Evolutionary conservation across 2,888 invertebrate genomes (phyloP).

Genomic region (Hoplodrina blanda): DNA sequence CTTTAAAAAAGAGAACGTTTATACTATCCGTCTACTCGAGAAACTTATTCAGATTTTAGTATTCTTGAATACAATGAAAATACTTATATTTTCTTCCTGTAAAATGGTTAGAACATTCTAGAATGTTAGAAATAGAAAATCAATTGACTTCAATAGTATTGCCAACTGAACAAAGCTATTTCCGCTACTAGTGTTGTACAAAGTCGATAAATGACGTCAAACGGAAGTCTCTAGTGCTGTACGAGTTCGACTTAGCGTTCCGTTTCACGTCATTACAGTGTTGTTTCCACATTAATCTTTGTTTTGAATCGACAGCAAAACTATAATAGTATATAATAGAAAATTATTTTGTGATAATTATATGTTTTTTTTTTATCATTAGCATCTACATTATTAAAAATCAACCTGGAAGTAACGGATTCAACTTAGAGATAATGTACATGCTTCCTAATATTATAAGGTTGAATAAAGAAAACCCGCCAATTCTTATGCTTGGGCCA

Average conservation of each 20-base stretch:
- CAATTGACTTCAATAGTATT: slow-evolving; percentile 57
- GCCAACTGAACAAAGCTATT: slow-evolving; percentile 62
- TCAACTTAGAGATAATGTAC: background rate
- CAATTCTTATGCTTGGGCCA: too few species aligned
- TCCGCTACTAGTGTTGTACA: slow-evolving; percentile 70
- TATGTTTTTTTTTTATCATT: background rate
- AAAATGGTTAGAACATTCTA: slow-evolving; percentile 46
- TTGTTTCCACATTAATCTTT: background rate
- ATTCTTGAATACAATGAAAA: background rate
- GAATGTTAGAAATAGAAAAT: slow-evolving; percentile 58
- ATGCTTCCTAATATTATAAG: too few species aligned
- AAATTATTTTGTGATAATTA: background rate
- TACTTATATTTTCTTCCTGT: background rate
- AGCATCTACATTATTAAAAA: background rate
- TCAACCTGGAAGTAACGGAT: background rate
- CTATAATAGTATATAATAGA: background rate
- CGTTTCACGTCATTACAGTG: slow-evolving; percentile 42
- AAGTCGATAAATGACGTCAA: slow-evolving; percentile 56
- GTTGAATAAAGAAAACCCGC: background rate
- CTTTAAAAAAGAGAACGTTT: background rate
- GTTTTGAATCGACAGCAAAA: too few species aligned
- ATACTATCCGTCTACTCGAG: background rate
- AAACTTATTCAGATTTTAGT: slow-evolving; percentile 12
- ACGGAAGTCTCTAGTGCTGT: slow-evolving; percentile 74
- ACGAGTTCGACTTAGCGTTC: slow-evolving; percentile 60